Conservation (phyloP, 2,113 vertebrate species). For the Ancistrus triradiatus region DNA sequence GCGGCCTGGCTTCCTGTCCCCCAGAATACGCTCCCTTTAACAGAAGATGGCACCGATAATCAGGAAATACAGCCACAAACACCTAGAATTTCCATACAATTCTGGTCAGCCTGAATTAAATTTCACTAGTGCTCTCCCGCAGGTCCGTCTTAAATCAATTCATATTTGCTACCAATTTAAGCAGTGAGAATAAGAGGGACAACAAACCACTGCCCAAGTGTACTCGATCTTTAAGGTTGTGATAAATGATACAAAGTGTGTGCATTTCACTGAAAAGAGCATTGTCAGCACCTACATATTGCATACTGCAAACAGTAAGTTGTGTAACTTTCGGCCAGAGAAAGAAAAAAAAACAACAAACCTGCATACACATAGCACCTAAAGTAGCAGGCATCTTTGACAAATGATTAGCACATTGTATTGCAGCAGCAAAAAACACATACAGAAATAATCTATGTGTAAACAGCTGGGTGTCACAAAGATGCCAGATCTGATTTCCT, state of each 20-base stretch:
- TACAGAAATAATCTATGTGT: background rate
- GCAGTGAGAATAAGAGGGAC: background rate
- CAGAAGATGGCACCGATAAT: background rate
- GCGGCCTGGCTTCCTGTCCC: conserved; percentile 65
- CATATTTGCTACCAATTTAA: background rate
- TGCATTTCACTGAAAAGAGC: conserved; percentile 16
- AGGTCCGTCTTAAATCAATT: background rate
- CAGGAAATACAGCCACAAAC: background rate
- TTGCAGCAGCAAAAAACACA: conserved; percentile 18
- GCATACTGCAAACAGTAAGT: background rate
- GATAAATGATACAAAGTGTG: too few relatives aligned
- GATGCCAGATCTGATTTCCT: background rate
- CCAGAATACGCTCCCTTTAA: conserved; percentile 73
- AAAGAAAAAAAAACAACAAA: background rate
- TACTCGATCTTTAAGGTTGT: background rate
- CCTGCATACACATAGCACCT: background rate
- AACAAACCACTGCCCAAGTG: background rate
- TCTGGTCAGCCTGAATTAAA: too few relatives aligned
- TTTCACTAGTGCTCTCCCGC: too few relatives aligned
- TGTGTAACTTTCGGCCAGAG: background rate
- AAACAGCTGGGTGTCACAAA: conserved; percentile 12
- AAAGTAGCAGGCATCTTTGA: background rate
- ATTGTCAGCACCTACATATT: conserved; percentile 6
- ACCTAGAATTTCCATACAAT: too few relatives aligned
- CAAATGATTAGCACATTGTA: conserved; percentile 17